A percentile compares a stretch with the other conserved stretches of the same genome.
Evolutionary conservation across 2,888 invertebrate genomes (phyloP).

Genomic region (Agrotis puta): DNA sequence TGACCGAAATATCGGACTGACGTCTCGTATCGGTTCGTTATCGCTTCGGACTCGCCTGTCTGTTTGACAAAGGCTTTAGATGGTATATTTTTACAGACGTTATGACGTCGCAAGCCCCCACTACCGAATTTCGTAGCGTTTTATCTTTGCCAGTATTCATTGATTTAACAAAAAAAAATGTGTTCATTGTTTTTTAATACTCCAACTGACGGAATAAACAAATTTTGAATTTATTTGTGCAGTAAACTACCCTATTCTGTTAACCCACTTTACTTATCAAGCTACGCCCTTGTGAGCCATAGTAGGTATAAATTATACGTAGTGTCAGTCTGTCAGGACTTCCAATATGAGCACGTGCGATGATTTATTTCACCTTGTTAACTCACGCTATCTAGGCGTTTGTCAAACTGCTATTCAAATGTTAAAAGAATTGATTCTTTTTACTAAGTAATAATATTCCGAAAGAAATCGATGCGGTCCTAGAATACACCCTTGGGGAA

Average conservation of each 20-base stretch:
- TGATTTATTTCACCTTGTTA: constrained; percentile 29
- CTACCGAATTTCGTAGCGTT: no score
- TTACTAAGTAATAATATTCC: background rate
- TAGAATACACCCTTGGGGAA: constrained; percentile 22
- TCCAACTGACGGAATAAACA: no score
- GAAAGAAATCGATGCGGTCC: constrained; percentile 8
- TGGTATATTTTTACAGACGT: no score
- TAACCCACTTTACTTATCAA: background rate
- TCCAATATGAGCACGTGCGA: constrained; percentile 7
- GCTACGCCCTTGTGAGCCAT: background rate
- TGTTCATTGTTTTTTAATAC: no score
- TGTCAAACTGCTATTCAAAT: constrained; percentile 11
- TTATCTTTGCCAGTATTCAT: no score
- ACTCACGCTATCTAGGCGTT: background rate
- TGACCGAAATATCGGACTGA: no score
- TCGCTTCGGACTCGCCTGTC: no score
- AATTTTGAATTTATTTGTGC: background rate
- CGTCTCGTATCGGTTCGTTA: no score
- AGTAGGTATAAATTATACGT: background rate
- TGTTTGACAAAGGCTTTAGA: no score
- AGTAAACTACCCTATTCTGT: background rate
- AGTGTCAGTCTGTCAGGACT: background rate
- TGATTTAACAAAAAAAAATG: no score
- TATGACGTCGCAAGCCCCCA: no score
- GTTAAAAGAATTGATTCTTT: constrained; percentile 1